Evolutionary conservation across 2,113 vertebrate genomes (phyloP), one percentile per base, ranked within the genome.

Genomic region (Castor canadensis): DNA sequence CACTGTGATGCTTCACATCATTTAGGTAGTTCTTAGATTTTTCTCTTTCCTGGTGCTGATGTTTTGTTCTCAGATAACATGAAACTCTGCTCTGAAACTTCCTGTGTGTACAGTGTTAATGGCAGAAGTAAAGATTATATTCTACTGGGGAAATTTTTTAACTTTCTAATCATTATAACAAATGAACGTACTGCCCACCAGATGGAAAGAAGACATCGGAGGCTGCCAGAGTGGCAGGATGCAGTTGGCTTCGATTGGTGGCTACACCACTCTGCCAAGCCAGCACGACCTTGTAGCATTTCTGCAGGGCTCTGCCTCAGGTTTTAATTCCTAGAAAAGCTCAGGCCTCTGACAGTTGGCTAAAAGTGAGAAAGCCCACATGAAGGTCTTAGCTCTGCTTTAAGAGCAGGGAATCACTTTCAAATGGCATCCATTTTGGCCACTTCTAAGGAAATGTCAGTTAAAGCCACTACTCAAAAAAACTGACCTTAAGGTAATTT

Each of bases 171-270:
- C 72, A 60, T 49, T 35, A 43, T 40, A 47, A 54, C 35, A 49
- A 9, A 20, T 35, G 5, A 49, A 20, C 6, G 9, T 38, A 4
- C 16, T 30, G 17, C 43, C 30, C 22, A 11, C 4, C 49, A 17
- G 77, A 17, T 16, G 15, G 35, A 32, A 73, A 13, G 67, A 40
- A 12, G 1, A 16, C 35, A 0, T 1, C 0, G 0, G 15, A 11
- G 26, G 9, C 35, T 32, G 40, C 52, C 80, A 1, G 1, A 4
- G 58, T 43, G 5, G 26, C 35, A 3, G 43, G 13, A 0, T 12
- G 11, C 26, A 1, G 20, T 15, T 32, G 64, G 64, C 77, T 58
- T 5, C 22, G 20, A 5, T 15, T 0, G 0, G 13, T 9, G 40
- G 60, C 69, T 9, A 1, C 35, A 0, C 4, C 35, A 40, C 38